Percentiles rank a stretch among this genome's conserved stretches.
Conservation (phyloP, 2,797 vertebrate species). For the Gobio occitaniae region DNA sequence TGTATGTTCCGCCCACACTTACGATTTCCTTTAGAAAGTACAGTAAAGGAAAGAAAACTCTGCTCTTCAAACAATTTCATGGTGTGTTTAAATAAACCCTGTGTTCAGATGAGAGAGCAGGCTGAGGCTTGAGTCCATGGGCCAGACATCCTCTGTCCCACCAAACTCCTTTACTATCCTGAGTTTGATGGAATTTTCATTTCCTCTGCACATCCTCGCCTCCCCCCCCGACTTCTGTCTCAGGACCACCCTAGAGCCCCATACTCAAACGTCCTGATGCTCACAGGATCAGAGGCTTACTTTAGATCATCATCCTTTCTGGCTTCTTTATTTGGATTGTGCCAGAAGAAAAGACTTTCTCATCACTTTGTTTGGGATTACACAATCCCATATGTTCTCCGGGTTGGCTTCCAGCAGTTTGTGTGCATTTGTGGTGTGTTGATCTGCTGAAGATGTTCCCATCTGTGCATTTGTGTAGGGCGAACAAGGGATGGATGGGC, state of each 20-base stretch:
- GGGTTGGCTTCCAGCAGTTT: not conserved
- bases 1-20: not conserved
- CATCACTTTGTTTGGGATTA: conserved; percentile 3
- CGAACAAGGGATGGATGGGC: conserved; percentile 68
- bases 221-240: conserved; percentile 18
- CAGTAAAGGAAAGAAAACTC: not conserved
- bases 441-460: conserved; percentile 47
- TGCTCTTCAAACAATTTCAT: conserved; percentile 14
- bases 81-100: conserved; percentile 32
- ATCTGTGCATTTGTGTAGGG: conserved; percentile 67
- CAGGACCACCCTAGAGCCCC: conserved; percentile 46
- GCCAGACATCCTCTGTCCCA: conserved; percentile 20
- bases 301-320: conserved; percentile 25
- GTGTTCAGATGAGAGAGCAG: not conserved
- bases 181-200: conserved; percentile 39
- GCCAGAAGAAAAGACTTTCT: conserved; percentile 13
- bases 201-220: conserved; percentile 19
- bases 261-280: conserved; percentile 20
- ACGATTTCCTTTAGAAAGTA: not conserved
- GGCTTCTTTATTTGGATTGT: conserved; percentile 7
- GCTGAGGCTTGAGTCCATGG: not conserved
- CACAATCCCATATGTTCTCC: not conserved
- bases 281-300: conserved; percentile 19
- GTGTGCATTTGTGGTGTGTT: conserved; percentile 26
- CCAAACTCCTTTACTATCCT: conserved; percentile 2